Percentiles rank a stretch among this genome's conserved stretches.
These are phyloP conservation scores for Nycticryphes semicollaris DNA, from an alignment of 2,113 vertebrate species.

Conservation along the genomic window DNA sequence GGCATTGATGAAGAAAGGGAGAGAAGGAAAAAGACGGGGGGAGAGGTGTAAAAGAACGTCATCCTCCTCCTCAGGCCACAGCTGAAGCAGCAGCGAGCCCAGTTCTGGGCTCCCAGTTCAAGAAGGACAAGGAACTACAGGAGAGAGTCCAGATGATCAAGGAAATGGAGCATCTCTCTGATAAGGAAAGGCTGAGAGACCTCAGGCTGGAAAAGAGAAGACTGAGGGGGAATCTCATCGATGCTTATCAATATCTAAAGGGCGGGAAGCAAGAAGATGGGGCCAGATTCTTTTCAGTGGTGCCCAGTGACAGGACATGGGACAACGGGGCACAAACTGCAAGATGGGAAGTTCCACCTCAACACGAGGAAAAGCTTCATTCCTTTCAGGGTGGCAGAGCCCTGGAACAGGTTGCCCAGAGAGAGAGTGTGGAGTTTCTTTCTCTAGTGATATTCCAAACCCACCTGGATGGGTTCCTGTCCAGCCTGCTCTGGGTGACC, in stretches of 20 bases:
- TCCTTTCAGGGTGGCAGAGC: background rate
- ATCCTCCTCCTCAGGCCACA: background rate
- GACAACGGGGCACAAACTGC: rapidly evolving
- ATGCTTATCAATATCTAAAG: background rate
- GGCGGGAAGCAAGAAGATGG: background rate
- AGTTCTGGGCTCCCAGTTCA: too few species aligned
- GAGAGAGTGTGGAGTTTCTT: background rate
- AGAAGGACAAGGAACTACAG: background rate
- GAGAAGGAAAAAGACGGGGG: background rate
- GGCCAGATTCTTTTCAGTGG: background rate
- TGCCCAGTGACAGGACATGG: background rate
- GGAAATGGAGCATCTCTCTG: background rate
- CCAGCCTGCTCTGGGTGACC: too few species aligned
- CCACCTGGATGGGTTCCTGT: background rate
- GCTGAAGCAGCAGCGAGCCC: background rate
- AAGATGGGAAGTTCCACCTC: background rate
- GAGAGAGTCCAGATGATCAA: background rate
- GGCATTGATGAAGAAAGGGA: background rate
- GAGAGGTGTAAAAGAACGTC: background rate
- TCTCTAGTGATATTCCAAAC: background rate
- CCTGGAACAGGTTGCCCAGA: background rate
- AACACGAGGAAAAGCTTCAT: background rate
- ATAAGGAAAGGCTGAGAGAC: background rate
- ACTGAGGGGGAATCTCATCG: background rate
- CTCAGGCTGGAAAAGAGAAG: background rate